phyloP scores from a whole-genome alignment of 2,888 invertebrate species.

The Ichneumoninae sp. region DNA sequence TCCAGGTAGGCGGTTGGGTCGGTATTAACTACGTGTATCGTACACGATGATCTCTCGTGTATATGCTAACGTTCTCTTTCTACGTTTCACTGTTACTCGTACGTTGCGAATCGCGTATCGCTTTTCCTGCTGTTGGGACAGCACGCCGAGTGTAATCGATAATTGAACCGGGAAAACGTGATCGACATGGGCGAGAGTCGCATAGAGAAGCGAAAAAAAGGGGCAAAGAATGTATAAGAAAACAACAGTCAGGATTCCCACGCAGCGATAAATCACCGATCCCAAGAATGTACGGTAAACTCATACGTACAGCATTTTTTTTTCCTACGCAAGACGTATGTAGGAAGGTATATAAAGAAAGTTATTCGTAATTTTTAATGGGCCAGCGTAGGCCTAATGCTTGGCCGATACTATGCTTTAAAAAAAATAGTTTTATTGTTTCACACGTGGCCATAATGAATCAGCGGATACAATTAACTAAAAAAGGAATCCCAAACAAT shows the following conservation, averaged over 20 bases:
- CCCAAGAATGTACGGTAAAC: constrained; percentile 2
- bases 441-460: background rate
- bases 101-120: constrained; percentile 62
- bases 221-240: constrained; percentile 26
- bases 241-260: constrained; percentile 44
- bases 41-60: constrained; percentile 66
- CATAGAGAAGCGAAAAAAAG: background rate
- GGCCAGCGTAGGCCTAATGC: too few species aligned
- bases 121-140: constrained; percentile 62
- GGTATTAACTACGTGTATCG: constrained; percentile 70
- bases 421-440: background rate
- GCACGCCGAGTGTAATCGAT: constrained; percentile 66
- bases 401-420: too few species aligned
- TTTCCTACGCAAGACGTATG: background rate
- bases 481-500: too few species aligned
- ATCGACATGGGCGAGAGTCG: constrained; percentile 44
- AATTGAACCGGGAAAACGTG: constrained; percentile 67
- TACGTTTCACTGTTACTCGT: constrained; percentile 30
- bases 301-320: background rate
- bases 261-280: constrained; percentile 50
- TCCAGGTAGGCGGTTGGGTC: constrained; percentile 69
- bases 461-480: too few species aligned
- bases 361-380: too few species aligned
- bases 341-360: too few species aligned
- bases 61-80: constrained; percentile 44